A percentile compares a stretch with the other conserved stretches of the same genome.
Conservation (phyloP, 2,888 invertebrate genomes). For the Chrysina gloriosa region DNA sequence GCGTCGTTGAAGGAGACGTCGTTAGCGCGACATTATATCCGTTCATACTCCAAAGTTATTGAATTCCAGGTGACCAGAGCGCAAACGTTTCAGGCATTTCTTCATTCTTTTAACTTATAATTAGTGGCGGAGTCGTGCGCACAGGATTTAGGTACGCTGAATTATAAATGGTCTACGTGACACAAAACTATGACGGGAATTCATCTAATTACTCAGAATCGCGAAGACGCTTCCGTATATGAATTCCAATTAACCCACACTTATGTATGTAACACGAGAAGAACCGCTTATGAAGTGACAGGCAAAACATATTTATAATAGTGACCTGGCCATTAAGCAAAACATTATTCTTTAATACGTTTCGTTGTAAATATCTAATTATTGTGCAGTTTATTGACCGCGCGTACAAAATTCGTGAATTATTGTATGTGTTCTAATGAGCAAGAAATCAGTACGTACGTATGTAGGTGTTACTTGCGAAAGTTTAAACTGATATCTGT, state of each 20-base stretch:
- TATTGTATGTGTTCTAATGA: neutral
- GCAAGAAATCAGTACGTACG: neutral
- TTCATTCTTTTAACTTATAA: slow-evolving; percentile 30
- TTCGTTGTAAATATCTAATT: neutral
- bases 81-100: slow-evolving; percentile 24
- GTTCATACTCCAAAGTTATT: slow-evolving; percentile 19
- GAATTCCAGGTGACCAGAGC: slow-evolving; percentile 33
- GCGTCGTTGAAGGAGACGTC: slow-evolving; percentile 12
- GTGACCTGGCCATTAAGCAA: slow-evolving; percentile 3
- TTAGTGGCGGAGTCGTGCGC: slow-evolving; percentile 18
- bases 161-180: slow-evolving; percentile 29
- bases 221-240: slow-evolving; percentile 34
- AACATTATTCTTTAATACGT: slow-evolving; percentile 22
- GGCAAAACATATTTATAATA: slow-evolving; percentile 20
- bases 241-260: slow-evolving; percentile 34
- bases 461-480: neutral
- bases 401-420: neutral
- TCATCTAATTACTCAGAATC: slow-evolving; percentile 29
- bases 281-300: slow-evolving; percentile 19
- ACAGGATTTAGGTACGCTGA: slow-evolving; percentile 15
- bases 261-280: slow-evolving; percentile 7
- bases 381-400: slow-evolving; percentile 12
- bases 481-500: too few relatives aligned
- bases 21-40: slow-evolving; percentile 14
- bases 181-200: slow-evolving; percentile 28